These are phyloP conservation scores for Amiota communis DNA, from an alignment of 2,888 invertebrate species.

Conservation along the genomic window DNA sequence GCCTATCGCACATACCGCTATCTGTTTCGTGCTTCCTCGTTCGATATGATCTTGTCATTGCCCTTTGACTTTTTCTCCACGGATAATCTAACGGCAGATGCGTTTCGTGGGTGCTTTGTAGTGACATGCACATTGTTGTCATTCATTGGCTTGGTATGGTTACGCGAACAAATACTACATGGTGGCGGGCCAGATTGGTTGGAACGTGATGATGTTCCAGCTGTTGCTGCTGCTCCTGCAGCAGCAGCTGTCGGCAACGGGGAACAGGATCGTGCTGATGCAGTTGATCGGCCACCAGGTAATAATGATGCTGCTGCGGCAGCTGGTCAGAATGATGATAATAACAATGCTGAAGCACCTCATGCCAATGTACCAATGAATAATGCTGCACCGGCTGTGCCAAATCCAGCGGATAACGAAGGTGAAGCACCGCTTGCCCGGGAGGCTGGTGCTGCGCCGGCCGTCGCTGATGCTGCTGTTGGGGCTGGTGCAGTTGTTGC, in stretches of 20 bases:
- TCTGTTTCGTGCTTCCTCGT: conserved; percentile 90
- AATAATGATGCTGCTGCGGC: conserved; percentile 67
- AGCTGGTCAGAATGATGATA: conserved; percentile 71
- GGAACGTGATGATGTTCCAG: conserved; percentile 77
- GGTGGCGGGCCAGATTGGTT: conserved; percentile 98
- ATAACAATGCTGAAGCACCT: conserved; percentile 61
- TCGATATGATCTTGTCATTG: conserved; percentile 86
- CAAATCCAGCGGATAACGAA: conserved; percentile 72
- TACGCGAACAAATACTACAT: conserved; percentile 97
- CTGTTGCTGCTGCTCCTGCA: conserved; percentile 59
- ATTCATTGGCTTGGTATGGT: conserved; percentile 97
- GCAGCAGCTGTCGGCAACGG: conserved; percentile 41
- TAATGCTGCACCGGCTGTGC: conserved; percentile 67
- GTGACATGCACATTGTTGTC: conserved; percentile 96
- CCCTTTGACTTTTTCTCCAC: conserved; percentile 94
- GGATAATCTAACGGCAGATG: conserved; percentile 93
- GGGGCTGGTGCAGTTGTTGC: conserved; percentile 73
- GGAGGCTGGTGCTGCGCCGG: conserved; percentile 71
- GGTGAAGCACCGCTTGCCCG: conserved; percentile 75
- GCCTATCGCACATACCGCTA: conserved; percentile 96
- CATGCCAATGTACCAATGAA: conserved; percentile 65
- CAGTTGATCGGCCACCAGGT: conserved; percentile 35
- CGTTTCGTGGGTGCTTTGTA: conserved; percentile 96
- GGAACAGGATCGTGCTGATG: conserved; percentile 25
- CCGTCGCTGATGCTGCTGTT: conserved; percentile 75